A percentile compares a stretch with the other conserved stretches of the same genome.
Conservation (phyloP, 1,140 invertebrate genomes). For the Caenorhabditis latens region DNA sequence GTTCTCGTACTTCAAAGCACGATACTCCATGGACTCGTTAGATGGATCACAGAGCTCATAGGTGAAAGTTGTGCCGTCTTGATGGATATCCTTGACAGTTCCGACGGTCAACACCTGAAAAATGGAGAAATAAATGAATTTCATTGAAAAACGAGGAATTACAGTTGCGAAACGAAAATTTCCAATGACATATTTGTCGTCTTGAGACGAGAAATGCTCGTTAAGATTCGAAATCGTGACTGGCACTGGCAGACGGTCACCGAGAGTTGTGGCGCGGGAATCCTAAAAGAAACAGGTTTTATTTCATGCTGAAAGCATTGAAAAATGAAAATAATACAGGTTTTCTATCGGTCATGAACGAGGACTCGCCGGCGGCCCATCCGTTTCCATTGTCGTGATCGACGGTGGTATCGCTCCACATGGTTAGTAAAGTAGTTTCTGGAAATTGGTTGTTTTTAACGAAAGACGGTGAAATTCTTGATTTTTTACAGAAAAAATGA, state of each 20-base stretch:
- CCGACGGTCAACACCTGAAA: conserved; percentile 21
- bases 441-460: background rate
- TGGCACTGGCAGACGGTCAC: conserved; percentile 8
- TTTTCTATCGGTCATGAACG: conserved; percentile 48
- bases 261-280: conserved; percentile 14
- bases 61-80: conserved; percentile 1
- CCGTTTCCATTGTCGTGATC: conserved; percentile 14
- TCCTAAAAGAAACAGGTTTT: background rate
- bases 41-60: conserved; percentile 10
- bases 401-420: conserved; percentile 7
- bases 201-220: background rate
- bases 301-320: background rate
- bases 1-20: conserved; percentile 29
- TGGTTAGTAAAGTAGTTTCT: conserved; percentile 23
- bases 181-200: conserved; percentile 35
- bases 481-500: no score
- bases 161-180: conserved; percentile 31
- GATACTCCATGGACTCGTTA: conserved; percentile 12
- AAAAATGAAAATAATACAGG: background rate
- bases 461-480: no score
- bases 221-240: background rate
- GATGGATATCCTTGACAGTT: background rate
- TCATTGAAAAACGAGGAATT: background rate
- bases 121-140: background rate
- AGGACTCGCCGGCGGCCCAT: conserved; percentile 22